Percentiles rank a stretch among this genome's conserved stretches.
Conservation (phyloP, 1,140 invertebrate genomes). For the Papilio polyxenes region DNA sequence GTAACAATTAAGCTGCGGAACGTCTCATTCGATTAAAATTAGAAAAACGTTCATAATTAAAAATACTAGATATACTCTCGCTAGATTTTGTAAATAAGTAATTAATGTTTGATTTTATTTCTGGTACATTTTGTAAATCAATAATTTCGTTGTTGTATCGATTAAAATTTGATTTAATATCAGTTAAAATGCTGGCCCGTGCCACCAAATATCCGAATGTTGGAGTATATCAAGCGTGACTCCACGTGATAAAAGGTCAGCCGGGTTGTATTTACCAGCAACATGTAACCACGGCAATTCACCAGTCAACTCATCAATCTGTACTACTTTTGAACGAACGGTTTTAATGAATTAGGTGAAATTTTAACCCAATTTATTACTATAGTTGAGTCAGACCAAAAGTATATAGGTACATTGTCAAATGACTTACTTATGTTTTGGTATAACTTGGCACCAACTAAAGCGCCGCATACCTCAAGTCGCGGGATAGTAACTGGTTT, state of each 20-base stretch:
- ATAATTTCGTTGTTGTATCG: slow-evolving; percentile 5
- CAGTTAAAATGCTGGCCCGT: slow-evolving; percentile 40
- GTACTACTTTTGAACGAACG: slow-evolving; percentile 38
- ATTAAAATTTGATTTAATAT: slow-evolving; percentile 37
- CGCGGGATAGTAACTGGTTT: slow-evolving; percentile 41
- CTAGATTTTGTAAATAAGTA: slow-evolving; percentile 36
- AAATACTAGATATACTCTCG: slow-evolving; percentile 22
- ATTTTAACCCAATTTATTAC: slow-evolving; percentile 39
- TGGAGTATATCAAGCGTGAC: slow-evolving; percentile 40
- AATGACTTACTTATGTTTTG: not conserved
- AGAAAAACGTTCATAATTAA: slow-evolving; percentile 40
- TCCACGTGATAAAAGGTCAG: slow-evolving; percentile 44
- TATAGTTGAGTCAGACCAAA: slow-evolving; percentile 40
- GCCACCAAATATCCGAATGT: slow-evolving; percentile 40
- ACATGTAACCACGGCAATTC: slow-evolving; percentile 44
- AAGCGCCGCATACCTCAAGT: slow-evolving; percentile 41
- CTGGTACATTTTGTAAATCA: slow-evolving; percentile 38
- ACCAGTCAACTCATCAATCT: slow-evolving; percentile 42
- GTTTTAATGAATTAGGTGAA: slow-evolving; percentile 40
- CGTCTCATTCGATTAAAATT: slow-evolving; percentile 41
- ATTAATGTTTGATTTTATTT: slow-evolving; percentile 37
- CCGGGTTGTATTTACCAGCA: slow-evolving; percentile 43
- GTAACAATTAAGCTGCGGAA: slow-evolving; percentile 39
- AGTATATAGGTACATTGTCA: slow-evolving; percentile 8
- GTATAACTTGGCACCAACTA: not conserved